Evolutionary conservation across 2,113 vertebrate species (phyloP), one percentile per base, ranked within the genome.

Genomic region (Lethenteron reissneri): DNA sequence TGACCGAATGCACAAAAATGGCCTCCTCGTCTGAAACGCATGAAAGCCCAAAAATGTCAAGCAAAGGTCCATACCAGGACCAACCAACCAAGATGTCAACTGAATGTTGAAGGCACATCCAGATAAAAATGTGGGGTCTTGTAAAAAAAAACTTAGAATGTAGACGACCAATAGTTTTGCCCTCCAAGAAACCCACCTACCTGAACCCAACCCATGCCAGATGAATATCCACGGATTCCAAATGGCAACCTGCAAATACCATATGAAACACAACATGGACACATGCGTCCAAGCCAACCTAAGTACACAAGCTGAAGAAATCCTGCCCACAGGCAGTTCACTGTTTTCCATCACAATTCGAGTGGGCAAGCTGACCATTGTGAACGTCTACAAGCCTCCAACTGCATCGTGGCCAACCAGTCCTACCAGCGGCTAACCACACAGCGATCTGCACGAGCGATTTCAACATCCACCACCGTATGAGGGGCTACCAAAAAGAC

Each of bases 361-460:
- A 70, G 69, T 70, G 15, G 13, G n/a, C 69, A 70, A 69, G 69
- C 69, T 70, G 69, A 70, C n/a, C 5, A 56, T 70, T 15, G n/a
- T 4, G 4, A 70, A 9, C 15, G 69, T 70, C 15, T 70, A 19
- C 6, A 70, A 70, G 8, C n/a, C n/a, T 4, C 15, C 69, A 70
- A 70, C 11, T 12, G 12, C 25, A 10, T 17, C 64, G 17, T 12
- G 9, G 25, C 64, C 12, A 69, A 69, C 69, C 69, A 70, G 13
- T 25, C 14, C 5, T 11, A 19, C 3, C 69, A 70, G 69, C 69
- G 11, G 19, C 11, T 70, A 15, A 25, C 5, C 11, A 56, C 19
- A 6, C 13, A 70, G 19, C 15, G 1, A 14, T 25, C 11, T 12
- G 69, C 12, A n/a, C 11, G 56, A 19, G 11, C 11, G 56, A 56